phyloP scores from a whole-genome alignment of 2,113 vertebrate species.

The Calcarius ornatus region DNA sequence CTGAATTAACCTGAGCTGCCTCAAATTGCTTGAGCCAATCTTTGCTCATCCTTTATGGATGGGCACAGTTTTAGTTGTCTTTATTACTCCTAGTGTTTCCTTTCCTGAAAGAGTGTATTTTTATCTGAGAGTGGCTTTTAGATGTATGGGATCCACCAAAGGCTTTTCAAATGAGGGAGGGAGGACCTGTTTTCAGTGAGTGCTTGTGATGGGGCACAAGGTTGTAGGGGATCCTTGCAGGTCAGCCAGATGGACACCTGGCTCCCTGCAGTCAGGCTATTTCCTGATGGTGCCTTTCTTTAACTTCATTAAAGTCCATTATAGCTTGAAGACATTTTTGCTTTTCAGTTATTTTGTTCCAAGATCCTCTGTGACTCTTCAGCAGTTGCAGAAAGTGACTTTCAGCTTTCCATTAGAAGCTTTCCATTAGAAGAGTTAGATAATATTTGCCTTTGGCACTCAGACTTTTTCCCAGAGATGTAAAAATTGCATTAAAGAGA shows the following conservation, averaged over 20 bases:
- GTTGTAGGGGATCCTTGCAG: background rate
- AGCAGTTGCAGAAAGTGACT: background rate
- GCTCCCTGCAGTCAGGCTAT: background rate
- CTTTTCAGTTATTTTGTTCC: background rate
- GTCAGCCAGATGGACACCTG: background rate
- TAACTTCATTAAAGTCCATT: background rate
- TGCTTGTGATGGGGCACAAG: background rate
- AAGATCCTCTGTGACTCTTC: background rate
- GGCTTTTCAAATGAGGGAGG: background rate
- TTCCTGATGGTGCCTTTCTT: background rate
- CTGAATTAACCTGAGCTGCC: background rate
- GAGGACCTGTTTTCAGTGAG: background rate
- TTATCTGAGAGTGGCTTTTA: background rate
- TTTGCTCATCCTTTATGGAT: background rate
- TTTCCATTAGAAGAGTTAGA: conserved; percentile 24
- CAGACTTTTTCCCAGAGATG: background rate
- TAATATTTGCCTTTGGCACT: conserved; percentile 35
- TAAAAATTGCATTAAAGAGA: background rate
- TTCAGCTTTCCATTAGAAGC: conserved; percentile 1
- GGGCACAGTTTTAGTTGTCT: background rate
- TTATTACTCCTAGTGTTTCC: background rate
- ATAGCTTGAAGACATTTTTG: background rate
- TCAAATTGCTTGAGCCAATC: background rate
- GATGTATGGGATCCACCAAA: background rate
- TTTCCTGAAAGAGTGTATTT: background rate